A percentile compares a stretch with the other conserved stretches of the same genome.
Conservation (phyloP, 2,797 vertebrate species). For the Tokudaia muenninki region DNA sequence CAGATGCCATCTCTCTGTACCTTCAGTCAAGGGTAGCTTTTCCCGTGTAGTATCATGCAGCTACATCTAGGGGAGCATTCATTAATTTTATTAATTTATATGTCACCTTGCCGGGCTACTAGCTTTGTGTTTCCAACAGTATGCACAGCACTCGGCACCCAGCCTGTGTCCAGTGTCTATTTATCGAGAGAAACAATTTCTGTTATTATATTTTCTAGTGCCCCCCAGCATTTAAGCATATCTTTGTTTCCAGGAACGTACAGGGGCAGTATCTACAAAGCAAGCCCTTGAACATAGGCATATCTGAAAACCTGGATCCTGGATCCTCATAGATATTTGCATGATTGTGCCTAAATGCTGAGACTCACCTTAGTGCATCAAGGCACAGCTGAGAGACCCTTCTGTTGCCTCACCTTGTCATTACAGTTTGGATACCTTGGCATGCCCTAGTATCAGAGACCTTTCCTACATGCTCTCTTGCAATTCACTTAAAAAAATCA, state of each 20-base stretch:
- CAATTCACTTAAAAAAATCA: not conserved
- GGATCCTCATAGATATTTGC: not conserved
- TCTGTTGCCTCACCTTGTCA: not conserved
- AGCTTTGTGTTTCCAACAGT: conserved; percentile 43
- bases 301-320: not conserved
- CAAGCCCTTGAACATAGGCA: not conserved
- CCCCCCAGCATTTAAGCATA: not conserved
- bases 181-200: conserved; percentile 40
- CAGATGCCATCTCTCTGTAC: not conserved
- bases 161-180: not conserved
- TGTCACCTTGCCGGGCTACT: not conserved
- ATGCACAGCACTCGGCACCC: not conserved
- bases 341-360: not conserved
- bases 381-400: not conserved
- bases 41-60: not conserved
- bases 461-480: conserved; percentile 32
- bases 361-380: not conserved
- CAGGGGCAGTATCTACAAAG: not conserved
- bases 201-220: conserved; percentile 41
- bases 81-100: not conserved
- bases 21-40: not conserved
- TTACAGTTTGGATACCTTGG: not conserved
- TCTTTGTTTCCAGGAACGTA: not conserved
- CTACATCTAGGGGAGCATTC: not conserved
- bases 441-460: not conserved